Evolutionary conservation across 2,113 vertebrate genomes (phyloP).

Genomic region (Hiodon tergisus): DNA sequence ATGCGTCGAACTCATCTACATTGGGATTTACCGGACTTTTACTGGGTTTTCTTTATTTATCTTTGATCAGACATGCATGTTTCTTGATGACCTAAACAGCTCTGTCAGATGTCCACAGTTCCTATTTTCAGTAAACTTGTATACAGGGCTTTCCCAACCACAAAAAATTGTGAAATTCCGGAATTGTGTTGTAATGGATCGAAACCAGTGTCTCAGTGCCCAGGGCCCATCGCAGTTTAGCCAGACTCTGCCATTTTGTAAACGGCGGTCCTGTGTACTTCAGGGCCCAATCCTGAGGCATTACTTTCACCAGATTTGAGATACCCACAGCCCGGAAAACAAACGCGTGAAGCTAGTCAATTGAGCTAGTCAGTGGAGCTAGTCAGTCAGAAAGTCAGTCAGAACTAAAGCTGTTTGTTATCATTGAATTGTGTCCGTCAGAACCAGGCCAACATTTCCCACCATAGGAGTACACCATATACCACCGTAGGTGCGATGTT

Average conservation of each 20-base stretch:
- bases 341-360: too few relatives aligned
- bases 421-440: background rate
- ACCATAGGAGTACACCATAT: too few relatives aligned
- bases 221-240: background rate
- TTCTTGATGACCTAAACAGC: background rate
- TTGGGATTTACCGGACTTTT: background rate
- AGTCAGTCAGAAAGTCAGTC: too few relatives aligned
- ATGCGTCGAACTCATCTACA: background rate
- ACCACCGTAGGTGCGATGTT: too few relatives aligned
- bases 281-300: background rate
- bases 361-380: too few relatives aligned
- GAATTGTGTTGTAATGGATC: constrained; percentile 52
- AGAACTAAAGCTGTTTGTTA: background rate
- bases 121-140: constrained; percentile 37
- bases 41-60: background rate
- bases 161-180: constrained; percentile 39
- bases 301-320: too few relatives aligned
- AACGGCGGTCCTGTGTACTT: background rate
- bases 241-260: background rate
- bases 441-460: background rate
- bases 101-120: background rate
- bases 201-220: constrained; percentile 46
- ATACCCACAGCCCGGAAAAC: too few relatives aligned
- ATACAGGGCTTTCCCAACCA: constrained; percentile 45
- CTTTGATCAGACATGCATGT: background rate